Evolutionary conservation across 2,797 vertebrate species (phyloP).

Genomic region (Gorsachius magnificus): DNA sequence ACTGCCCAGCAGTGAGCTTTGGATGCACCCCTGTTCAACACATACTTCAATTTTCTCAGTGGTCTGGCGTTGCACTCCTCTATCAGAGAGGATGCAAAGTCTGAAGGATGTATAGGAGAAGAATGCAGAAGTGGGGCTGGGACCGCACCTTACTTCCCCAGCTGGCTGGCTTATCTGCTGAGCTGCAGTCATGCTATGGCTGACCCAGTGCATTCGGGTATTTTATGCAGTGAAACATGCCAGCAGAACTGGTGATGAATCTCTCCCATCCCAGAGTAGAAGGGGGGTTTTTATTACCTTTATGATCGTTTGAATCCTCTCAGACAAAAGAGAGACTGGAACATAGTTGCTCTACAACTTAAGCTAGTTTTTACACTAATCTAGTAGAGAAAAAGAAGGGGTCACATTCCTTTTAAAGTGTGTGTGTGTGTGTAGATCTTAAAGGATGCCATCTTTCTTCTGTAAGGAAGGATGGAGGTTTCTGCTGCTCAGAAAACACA

Average conservation of each 20-base stretch:
- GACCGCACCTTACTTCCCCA: neutral
- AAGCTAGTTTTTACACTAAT: neutral
- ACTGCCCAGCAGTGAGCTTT: neutral
- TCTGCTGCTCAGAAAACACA: neutral
- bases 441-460: neutral
- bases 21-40: neutral
- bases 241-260: neutral
- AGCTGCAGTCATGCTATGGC: neutral
- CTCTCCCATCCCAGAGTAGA: neutral
- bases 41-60: neutral
- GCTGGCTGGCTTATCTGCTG: neutral
- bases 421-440: neutral
- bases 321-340: neutral
- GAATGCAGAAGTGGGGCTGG: neutral
- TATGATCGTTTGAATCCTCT: neutral
- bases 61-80: neutral
- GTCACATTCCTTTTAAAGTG: neutral
- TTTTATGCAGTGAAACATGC: neutral
- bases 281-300: neutral
- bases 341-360: neutral
- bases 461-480: neutral
- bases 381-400: neutral
- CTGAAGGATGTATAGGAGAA: neutral
- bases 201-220: accelerated
- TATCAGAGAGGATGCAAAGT: accelerated